Conservation (phyloP, 2,888 invertebrate species). For the Leucophenga maculata region DNA sequence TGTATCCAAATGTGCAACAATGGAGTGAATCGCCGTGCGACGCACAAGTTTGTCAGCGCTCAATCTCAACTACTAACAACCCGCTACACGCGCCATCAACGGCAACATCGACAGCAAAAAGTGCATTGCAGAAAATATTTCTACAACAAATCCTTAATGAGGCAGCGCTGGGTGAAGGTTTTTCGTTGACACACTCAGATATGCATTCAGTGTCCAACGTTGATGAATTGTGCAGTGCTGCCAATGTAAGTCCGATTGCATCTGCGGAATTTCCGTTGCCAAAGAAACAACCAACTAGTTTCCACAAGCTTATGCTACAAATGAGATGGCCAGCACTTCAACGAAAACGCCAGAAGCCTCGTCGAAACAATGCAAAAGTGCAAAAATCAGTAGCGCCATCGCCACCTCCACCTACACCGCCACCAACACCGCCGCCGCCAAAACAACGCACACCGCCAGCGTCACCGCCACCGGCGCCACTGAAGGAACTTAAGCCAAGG, state of each 20-base stretch:
- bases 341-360: conserved; percentile 5
- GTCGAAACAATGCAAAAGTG: neutral
- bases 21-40: neutral
- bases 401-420: neutral
- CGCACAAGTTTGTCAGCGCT: neutral
- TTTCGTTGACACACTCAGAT: neutral
- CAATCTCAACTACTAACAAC: neutral
- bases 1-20: neutral
- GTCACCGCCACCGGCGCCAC: neutral
- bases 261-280: neutral
- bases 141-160: neutral
- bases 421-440: conserved; percentile 14
- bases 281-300: neutral
- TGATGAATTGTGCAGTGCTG: neutral
- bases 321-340: neutral
- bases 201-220: neutral
- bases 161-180: neutral
- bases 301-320: neutral
- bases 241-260: neutral
- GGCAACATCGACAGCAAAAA: neutral
- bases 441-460: neutral
- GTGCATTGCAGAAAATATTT: neutral
- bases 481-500: neutral
- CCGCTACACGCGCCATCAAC: too few species aligned
- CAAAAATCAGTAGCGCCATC: neutral